Evolutionary conservation across 2,797 vertebrate genomes (phyloP), one percentile per base, ranked within the genome.

Genomic region (Pipistrellus pygmaeus): DNA sequence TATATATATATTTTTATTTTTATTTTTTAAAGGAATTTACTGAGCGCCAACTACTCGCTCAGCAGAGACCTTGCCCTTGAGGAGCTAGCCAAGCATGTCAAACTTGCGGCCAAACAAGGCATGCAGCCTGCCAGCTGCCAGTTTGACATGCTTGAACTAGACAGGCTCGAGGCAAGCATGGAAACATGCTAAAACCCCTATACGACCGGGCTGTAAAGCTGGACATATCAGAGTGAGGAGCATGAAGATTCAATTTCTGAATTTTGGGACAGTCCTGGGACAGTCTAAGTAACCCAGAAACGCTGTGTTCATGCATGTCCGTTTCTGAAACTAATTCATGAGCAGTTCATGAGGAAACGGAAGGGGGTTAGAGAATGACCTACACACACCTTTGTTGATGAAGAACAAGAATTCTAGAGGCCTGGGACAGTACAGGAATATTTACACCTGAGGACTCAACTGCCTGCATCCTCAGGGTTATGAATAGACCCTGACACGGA

Each of bases 281-380:
- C 41, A 51, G 71, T 38, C 35, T 27, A 25, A 5, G 38, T 3
- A 44, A 60, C 85, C 51, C 12, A n/a, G 30, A 75, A 30, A 69
- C 3, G 41, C 86, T 48, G 7, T 20, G 20, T 14, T 72, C 62
- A 30, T 1, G 5, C 57, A 5, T n/a, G 53, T 46, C 53, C 62
- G n/a, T 41, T 81, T 87, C 85, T 83, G 73, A 82, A 96, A 93
- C 73, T 38, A 72, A 64, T 12, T n/a, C 18, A 3, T 6, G 69
- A 69, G 25, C 0, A 18, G 64, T 71, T 72, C 23, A 68, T 23
- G n/a, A 91, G 85, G 62, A 93, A 77, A 66, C 30, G 2, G 2
- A 68, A 68, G n/a, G 83, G n/a, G 51, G 17, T 64, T 41, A n/a
- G 23, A 71, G 5, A 77, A 82, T 1, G n/a, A 90, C 30, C 46